A percentile compares a stretch with the other conserved stretches of the same genome.
Evolutionary conservation across 2,113 vertebrate genomes (phyloP).

Genomic region (Atractosteus spatula): DNA sequence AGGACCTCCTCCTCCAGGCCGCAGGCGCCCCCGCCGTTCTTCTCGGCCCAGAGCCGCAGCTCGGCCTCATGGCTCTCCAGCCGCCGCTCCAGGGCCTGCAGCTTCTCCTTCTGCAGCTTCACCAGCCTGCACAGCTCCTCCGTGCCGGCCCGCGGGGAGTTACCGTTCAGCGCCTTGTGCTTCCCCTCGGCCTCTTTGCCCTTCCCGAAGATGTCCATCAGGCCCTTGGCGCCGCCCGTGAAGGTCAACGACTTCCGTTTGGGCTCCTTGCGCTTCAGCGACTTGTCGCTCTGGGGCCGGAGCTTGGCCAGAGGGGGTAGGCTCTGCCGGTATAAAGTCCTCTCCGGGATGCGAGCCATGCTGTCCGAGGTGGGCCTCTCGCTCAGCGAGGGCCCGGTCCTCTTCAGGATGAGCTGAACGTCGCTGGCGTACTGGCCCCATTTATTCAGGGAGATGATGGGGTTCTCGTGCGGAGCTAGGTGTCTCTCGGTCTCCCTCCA

Average conservation of each 20-base stretch:
- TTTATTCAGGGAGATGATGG: conserved; percentile 90
- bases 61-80: conserved; percentile 79
- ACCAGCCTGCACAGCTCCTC: conserved; percentile 85
- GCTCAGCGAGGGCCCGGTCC: conserved; percentile 88
- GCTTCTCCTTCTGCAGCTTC: conserved; percentile 84
- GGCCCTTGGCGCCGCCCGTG: conserved; percentile 84
- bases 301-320: conserved; percentile 90
- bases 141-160: conserved; percentile 56
- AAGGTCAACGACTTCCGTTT: conserved; percentile 95
- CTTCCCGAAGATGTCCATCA: conserved; percentile 87
- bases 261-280: conserved; percentile 84
- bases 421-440: conserved; percentile 97
- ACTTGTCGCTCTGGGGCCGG: conserved; percentile 74
- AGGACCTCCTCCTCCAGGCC: conserved; percentile 81
- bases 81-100: conserved; percentile 79
- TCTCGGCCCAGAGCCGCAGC: conserved; percentile 78
- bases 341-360: conserved; percentile 78
- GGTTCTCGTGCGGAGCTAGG: conserved; percentile 88
- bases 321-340: conserved; percentile 89
- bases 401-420: conserved; percentile 88
- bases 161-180: conserved; percentile 70
- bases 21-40: conserved; percentile 46
- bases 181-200: conserved; percentile 74
- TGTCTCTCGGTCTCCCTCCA: conserved; percentile 93
- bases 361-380: conserved; percentile 88